Evolutionary conservation across 2,888 invertebrate species (phyloP).

Genomic region (Drosophila paranaensis): DNA sequence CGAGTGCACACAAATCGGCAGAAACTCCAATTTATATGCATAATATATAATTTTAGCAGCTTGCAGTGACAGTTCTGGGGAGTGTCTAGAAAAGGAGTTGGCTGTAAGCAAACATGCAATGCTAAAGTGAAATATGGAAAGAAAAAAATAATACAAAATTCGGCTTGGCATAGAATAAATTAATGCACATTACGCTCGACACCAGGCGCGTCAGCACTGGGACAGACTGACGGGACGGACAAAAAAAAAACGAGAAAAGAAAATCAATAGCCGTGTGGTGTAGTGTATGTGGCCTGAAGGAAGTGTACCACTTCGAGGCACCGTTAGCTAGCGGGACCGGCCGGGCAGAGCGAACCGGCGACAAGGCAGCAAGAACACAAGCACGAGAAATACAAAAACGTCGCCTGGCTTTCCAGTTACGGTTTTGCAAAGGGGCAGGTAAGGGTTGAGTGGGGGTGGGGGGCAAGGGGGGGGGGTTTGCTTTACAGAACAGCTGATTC

Average conservation of each 20-base stretch:
- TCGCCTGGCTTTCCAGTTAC: slow-evolving; percentile 43
- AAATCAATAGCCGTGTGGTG: slow-evolving; percentile 83
- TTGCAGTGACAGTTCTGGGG: slow-evolving; percentile 35
- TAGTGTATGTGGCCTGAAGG: slow-evolving; percentile 52
- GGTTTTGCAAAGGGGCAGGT: background rate
- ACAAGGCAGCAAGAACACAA: slow-evolving; percentile 33
- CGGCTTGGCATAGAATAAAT: slow-evolving; percentile 64
- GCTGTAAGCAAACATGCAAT: slow-evolving; percentile 51
- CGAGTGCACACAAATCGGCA: background rate
- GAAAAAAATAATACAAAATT: slow-evolving; percentile 49
- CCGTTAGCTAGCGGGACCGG: slow-evolving; percentile 35
- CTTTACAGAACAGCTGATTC: slow-evolving; percentile 75
- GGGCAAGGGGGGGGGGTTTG: no score
- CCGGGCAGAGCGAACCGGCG: slow-evolving; percentile 43
- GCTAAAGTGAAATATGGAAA: slow-evolving; percentile 15
- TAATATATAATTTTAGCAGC: slow-evolving; percentile 14
- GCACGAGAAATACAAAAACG: slow-evolving; percentile 41
- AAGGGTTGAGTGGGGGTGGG: background rate
- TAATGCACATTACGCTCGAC: slow-evolving; percentile 69
- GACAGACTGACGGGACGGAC: slow-evolving; percentile 20
- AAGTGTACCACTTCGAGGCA: slow-evolving; percentile 30
- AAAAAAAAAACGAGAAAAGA: slow-evolving; percentile 23
- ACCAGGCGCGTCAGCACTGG: slow-evolving; percentile 54
- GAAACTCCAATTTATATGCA: slow-evolving; percentile 13
- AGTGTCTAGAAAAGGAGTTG: slow-evolving; percentile 46